Base-by-base conservation (phyloP, 2,888 invertebrate genomes). In the Himalopsyche kuldschensis region DNA sequence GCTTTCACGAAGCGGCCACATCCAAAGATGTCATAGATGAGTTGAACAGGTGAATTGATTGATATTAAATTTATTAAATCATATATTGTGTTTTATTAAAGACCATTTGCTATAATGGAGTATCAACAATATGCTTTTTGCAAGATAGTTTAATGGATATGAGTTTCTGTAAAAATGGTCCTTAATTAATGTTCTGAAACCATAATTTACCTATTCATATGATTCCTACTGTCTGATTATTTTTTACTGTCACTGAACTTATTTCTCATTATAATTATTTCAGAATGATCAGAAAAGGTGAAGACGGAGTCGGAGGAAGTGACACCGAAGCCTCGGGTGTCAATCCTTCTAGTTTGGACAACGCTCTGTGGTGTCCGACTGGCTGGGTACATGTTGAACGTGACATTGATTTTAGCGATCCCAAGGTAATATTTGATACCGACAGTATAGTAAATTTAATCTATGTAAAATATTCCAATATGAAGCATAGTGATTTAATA, bases 341-440 rank as follows among this genome's bases (percentile, higher is more conserved):
- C 47, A 88, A 88, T 77, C 86, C 88, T 48, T 88, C 89, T 30
- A 91, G 90, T 87, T 90, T 93, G 84, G 95, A 95, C 89, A 91
- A 91, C 83, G 94, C 94, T 46, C 92, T 94, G 86, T 94, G 94
- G 90, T 94, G 93, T 84, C 94, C 94, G 31, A 95, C 96, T 0
- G 95, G 95, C 55, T 96, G 96, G 96, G 94, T 96, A 85, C 95
- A 95, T 88, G 95, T 96, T 55, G 95, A 96, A 88, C 93, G 94
- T 86, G 95, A 95, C 88, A 94, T 95, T 85, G 95, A 95, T 90
- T 93, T 96, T 88, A 95, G 94, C 87, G 95, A 96, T 90, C 95
- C 95, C 15, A 95, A 95, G 93, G 96, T 95, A 89, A 87, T 69
- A 78, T 30, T 30, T 4, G 5, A 35, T 24, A 20, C 20, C n/a